phyloP scores from a whole-genome alignment of 2,797 vertebrate genomes.

The Gephyroberyx darwinii region DNA sequence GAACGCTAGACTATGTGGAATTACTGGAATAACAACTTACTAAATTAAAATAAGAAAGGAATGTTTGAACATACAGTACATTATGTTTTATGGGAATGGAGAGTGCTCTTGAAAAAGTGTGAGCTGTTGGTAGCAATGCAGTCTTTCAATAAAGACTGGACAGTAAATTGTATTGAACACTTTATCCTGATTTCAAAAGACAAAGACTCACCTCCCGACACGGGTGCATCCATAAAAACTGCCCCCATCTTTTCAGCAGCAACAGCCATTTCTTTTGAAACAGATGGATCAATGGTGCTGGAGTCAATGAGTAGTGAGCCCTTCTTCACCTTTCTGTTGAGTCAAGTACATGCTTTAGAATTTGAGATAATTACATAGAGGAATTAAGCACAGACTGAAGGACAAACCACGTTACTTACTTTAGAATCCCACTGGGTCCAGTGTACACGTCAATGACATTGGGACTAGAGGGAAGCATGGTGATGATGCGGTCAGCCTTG shows the following conservation, averaged over 20 bases:
- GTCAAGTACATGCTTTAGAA: conserved; percentile 13
- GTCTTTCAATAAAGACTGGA: neutral
- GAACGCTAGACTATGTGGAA: neutral
- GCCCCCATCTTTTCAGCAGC: conserved; percentile 96
- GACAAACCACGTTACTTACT: conserved; percentile 56
- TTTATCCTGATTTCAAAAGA: neutral
- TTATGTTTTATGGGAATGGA: neutral
- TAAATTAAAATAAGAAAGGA: neutral
- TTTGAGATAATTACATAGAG: neutral
- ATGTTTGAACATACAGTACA: neutral
- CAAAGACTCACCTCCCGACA: conserved; percentile 91
- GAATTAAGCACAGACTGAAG: neutral
- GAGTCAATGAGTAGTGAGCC: conserved; percentile 97
- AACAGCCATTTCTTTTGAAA: conserved; percentile 94
- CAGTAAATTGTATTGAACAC: neutral
- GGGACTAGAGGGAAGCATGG: conserved; percentile 96
- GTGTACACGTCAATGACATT: conserved; percentile 93
- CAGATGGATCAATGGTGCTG: conserved; percentile 95
- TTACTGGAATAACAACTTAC: neutral
- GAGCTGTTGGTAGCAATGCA: neutral
- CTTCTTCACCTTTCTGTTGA: conserved; percentile 94
- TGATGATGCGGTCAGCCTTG: conserved; percentile 96
- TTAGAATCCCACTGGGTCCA: conserved; percentile 92
- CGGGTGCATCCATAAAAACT: conserved; percentile 98
- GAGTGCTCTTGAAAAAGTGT: neutral